Evolutionary conservation across 2,113 vertebrate species (phyloP).

Genomic region (Mola mola): DNA sequence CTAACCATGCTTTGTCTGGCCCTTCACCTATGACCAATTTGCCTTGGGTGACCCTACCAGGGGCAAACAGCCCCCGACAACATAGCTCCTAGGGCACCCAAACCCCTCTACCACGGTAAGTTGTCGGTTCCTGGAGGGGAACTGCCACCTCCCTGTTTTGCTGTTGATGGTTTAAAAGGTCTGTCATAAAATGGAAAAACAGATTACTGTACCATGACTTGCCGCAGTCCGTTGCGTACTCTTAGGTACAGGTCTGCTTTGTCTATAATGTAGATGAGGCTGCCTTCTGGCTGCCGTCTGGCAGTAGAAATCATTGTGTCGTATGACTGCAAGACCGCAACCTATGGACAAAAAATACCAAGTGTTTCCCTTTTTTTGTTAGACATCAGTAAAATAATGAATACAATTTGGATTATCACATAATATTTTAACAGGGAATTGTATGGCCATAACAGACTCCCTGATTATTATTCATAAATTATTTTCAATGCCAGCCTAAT

Average conservation of each 20-base stretch:
- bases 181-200: too few species aligned
- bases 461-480: too few species aligned
- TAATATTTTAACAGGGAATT: not conserved
- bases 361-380: not conserved
- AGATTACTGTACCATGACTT: conserved; percentile 84
- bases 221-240: conserved; percentile 87
- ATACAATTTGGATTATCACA: not conserved
- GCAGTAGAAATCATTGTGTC: conserved; percentile 85
- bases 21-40: too few species aligned
- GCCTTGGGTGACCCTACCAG: too few species aligned
- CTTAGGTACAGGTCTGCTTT: conserved; percentile 88
- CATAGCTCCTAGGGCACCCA: too few species aligned
- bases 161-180: too few species aligned
- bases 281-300: conserved; percentile 84
- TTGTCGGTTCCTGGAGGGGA: too few species aligned
- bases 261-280: conserved; percentile 86
- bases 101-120: too few species aligned
- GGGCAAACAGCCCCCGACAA: too few species aligned
- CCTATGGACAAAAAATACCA: conserved; percentile 70
- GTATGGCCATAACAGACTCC: not conserved
- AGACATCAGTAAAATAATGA: not conserved
- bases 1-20: too few species aligned
- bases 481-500: not conserved
- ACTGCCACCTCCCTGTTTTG: too few species aligned
- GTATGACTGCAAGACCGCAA: conserved; percentile 84